Evolutionary conservation across 2,113 vertebrate genomes (phyloP).

Genomic region (Chroicocephalus ridibundus): DNA sequence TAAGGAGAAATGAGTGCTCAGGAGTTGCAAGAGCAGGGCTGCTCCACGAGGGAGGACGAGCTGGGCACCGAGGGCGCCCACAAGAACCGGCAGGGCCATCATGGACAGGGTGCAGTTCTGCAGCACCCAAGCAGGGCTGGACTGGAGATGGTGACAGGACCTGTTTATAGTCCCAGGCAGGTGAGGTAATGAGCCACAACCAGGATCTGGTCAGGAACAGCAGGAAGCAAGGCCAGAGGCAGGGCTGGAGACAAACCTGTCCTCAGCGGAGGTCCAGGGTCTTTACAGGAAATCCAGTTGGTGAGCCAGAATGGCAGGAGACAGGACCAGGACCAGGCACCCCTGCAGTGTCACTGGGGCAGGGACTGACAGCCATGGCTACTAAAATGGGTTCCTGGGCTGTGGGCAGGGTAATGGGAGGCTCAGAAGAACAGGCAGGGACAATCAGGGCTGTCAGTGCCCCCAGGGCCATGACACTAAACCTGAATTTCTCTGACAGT

Average conservation of each 20-base stretch:
- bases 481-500: neutral
- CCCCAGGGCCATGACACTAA: neutral
- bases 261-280: neutral
- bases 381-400: neutral
- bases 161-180: neutral
- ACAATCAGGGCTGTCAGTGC: neutral
- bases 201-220: neutral
- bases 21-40: neutral
- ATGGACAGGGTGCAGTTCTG: neutral
- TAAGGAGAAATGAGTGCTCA: neutral
- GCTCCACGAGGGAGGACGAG: neutral
- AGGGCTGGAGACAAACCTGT: neutral
- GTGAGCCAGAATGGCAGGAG: neutral
- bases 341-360: neutral
- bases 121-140: neutral
- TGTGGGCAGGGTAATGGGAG: neutral
- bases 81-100: neutral
- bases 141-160: neutral
- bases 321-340: neutral
- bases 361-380: fast-evolving
- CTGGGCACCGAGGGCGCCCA: fast-evolving
- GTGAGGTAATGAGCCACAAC: fast-evolving
- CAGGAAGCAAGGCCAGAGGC: neutral
- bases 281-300: neutral
- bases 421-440: neutral